Conservation (phyloP, 2,888 invertebrate species). For the Tuberolachnus salignus region DNA sequence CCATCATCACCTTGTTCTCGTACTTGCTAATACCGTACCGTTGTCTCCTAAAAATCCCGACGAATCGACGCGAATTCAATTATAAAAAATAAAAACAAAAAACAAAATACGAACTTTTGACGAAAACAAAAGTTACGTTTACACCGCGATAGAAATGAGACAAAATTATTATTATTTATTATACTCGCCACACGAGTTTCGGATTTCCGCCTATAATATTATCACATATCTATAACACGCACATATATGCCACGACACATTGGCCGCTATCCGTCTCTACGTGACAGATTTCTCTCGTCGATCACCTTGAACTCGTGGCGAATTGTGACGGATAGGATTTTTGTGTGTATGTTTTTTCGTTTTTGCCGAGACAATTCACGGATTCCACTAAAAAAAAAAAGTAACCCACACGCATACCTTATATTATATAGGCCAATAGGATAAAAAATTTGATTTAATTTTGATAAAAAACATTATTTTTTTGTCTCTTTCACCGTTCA, state of each 20-base stretch:
- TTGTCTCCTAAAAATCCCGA: too few relatives aligned
- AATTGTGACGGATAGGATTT: background rate
- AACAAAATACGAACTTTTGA: too few relatives aligned
- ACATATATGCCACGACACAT: background rate
- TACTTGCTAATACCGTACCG: too few relatives aligned
- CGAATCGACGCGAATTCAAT: too few relatives aligned
- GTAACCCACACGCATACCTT: background rate
- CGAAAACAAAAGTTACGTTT: too few relatives aligned
- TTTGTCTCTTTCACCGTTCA: too few relatives aligned
- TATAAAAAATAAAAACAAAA: too few relatives aligned
- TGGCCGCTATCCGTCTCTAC: background rate
- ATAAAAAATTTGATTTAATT: too few relatives aligned
- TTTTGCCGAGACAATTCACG: background rate
- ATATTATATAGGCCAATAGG: background rate
- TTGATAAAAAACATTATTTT: too few relatives aligned
- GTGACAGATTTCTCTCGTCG: background rate
- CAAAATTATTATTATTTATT: background rate
- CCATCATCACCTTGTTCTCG: too few relatives aligned
- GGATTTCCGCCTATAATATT: background rate
- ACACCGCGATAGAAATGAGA: constrained; percentile 4
- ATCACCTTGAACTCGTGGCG: constrained; percentile 11
- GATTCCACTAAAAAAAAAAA: background rate
- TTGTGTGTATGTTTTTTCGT: background rate
- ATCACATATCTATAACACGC: too few relatives aligned
- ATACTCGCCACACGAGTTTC: background rate